Conservation (phyloP, 2,797 vertebrate genomes). For the Leptoclinus maculatus region DNA sequence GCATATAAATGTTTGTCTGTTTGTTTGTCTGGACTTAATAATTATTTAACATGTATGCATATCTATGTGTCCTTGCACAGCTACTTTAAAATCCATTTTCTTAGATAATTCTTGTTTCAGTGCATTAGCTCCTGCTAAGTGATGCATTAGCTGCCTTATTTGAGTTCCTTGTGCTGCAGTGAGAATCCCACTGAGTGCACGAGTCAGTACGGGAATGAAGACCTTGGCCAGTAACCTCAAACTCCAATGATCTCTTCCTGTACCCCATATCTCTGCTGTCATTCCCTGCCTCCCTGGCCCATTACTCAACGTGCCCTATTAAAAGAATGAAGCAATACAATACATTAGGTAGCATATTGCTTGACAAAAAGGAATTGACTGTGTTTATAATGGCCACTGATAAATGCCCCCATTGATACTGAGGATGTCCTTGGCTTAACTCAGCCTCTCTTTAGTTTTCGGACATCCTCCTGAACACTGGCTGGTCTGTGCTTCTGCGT, state of each 20-base stretch:
- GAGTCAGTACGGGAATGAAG: slow-evolving; percentile 61
- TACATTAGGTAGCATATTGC: slow-evolving; percentile 74
- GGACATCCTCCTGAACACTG: slow-evolving; percentile 70
- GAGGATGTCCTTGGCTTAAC: slow-evolving; percentile 78
- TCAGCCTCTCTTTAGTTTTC: slow-evolving; percentile 46
- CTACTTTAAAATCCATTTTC: slow-evolving; percentile 52
- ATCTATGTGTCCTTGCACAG: slow-evolving; percentile 38
- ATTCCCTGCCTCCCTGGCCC: slow-evolving; percentile 62
- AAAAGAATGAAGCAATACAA: slow-evolving; percentile 75
- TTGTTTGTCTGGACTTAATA: not conserved
- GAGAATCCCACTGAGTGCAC: slow-evolving; percentile 56
- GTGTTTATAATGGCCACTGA: slow-evolving; percentile 80
- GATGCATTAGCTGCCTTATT: slow-evolving; percentile 69
- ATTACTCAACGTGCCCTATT: slow-evolving; percentile 78
- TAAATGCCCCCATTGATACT: slow-evolving; percentile 81
- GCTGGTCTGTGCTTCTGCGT: slow-evolving; percentile 61
- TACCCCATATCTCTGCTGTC: slow-evolving; percentile 72
- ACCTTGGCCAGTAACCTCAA: slow-evolving; percentile 79
- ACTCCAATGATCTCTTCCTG: slow-evolving; percentile 63
- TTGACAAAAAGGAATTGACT: slow-evolving; percentile 79
- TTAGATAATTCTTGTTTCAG: slow-evolving; percentile 57
- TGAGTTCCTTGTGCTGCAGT: slow-evolving; percentile 58
- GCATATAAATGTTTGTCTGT: slow-evolving; percentile 18
- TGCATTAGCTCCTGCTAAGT: slow-evolving; percentile 46
- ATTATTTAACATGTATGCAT: slow-evolving; percentile 10